Evolutionary conservation across 2,888 invertebrate genomes (phyloP).

Genomic region (Microctonus aethiopoides): DNA sequence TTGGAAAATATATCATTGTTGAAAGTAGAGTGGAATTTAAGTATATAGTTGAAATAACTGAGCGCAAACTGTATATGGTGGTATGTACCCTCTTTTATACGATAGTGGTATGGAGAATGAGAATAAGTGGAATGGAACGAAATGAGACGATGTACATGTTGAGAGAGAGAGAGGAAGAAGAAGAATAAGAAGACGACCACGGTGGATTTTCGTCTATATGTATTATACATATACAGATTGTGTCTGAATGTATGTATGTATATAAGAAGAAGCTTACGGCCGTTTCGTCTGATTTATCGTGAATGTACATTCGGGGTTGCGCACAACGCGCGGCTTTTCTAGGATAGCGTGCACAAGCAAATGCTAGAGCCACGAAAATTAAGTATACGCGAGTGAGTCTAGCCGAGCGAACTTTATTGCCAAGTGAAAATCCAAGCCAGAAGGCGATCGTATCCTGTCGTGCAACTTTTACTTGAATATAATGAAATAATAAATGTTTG

Average conservation of each 20-base stretch:
- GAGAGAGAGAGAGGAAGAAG: too few species aligned
- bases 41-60: conserved; percentile 12
- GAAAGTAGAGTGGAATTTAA: background rate
- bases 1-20: conserved; percentile 21
- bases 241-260: too few species aligned
- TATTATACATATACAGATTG: too few species aligned
- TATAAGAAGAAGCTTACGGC: conserved; percentile 16
- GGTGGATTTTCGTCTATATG: conserved; percentile 17
- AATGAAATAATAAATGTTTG: background rate
- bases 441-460: conserved; percentile 1
- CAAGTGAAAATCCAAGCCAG: conserved; percentile 10
- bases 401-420: conserved; percentile 14
- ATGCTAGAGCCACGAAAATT: conserved; percentile 8
- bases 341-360: background rate
- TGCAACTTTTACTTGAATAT: background rate
- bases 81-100: too few species aligned
- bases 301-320: conserved; percentile 16
- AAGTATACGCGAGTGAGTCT: conserved; percentile 21
- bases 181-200: conserved; percentile 2
- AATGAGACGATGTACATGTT: conserved; percentile 21
- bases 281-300: conserved; percentile 27
- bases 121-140: conserved; percentile 6
- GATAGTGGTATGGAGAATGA: background rate
- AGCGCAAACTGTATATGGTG: background rate
- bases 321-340: conserved; percentile 3